Conservation (phyloP, 2,888 invertebrate genomes). For the Bellardia pandia region DNA sequence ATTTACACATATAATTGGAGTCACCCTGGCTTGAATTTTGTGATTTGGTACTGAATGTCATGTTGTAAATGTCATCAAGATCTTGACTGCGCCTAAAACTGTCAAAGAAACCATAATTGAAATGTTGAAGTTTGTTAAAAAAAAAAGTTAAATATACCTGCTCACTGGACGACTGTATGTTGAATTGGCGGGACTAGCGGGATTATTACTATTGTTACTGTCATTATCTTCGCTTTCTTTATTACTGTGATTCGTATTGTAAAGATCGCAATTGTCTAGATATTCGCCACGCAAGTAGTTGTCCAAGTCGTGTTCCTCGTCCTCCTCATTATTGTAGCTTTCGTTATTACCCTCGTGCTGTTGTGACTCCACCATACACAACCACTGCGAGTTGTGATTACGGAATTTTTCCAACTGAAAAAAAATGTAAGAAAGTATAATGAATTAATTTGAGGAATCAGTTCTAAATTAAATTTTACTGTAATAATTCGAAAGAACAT, state of each 20-base stretch:
- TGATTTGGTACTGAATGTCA: conserved; percentile 83
- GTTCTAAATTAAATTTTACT: no score
- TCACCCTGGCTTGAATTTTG: conserved; percentile 81
- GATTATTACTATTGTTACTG: conserved; percentile 81
- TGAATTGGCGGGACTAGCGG: conserved; percentile 82
- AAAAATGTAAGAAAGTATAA: not conserved
- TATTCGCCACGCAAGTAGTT: conserved; percentile 91
- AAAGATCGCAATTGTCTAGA: conserved; percentile 86
- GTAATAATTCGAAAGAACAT: no score
- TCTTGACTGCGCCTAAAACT: conserved; percentile 85
- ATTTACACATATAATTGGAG: conserved; percentile 78
- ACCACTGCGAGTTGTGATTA: conserved; percentile 99
- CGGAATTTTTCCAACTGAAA: conserved; percentile 93
- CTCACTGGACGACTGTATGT: conserved; percentile 85
- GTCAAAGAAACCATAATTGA: conserved; percentile 8
- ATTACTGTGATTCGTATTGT: conserved; percentile 77
- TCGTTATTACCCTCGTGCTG: conserved; percentile 85
- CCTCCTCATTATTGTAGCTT: conserved; percentile 84
- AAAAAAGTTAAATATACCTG: conserved; percentile 80
- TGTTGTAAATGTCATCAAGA: conserved; percentile 85
- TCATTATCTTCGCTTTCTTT: conserved; percentile 82
- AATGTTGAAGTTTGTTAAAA: not conserved
- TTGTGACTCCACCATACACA: conserved; percentile 95
- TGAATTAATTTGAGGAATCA: no score
- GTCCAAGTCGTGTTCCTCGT: conserved; percentile 88